A percentile compares a stretch with the other conserved stretches of the same genome.
Evolutionary conservation across 2,797 vertebrate species (phyloP).

Genomic region (Macroramphosus scolopax): DNA sequence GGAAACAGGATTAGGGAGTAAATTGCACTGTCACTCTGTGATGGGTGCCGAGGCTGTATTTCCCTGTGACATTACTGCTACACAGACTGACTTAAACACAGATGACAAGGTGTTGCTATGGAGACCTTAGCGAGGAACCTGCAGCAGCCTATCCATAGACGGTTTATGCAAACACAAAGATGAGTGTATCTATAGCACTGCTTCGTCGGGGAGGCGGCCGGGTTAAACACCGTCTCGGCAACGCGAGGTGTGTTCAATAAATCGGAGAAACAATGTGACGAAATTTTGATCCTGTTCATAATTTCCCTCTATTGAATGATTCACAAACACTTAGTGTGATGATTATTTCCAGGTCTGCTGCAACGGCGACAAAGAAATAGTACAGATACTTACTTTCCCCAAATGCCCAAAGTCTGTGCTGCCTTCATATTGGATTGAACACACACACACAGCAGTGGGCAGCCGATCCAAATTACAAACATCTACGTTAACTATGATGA

Average conservation of each 20-base stretch:
- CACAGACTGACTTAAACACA: constrained; percentile 62
- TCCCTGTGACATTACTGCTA: constrained; percentile 57
- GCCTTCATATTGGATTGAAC: too few species aligned
- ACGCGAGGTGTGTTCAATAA: constrained; percentile 7
- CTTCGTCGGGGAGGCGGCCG: constrained; percentile 29
- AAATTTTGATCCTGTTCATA: constrained; percentile 5
- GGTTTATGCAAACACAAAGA: constrained; percentile 62
- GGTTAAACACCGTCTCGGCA: constrained; percentile 33
- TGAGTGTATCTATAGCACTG: constrained; percentile 37
- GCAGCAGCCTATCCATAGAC: constrained; percentile 51
- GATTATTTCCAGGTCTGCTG: too few species aligned
- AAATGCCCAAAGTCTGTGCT: too few species aligned
- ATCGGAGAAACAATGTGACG: constrained; percentile 18
- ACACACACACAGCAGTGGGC: too few species aligned
- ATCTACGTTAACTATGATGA: too few species aligned
- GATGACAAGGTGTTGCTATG: constrained; percentile 76
- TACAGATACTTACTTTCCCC: too few species aligned
- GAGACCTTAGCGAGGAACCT: constrained; percentile 60
- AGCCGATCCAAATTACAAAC: too few species aligned
- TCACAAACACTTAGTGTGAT: too few species aligned
- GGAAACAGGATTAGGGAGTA: constrained; percentile 65
- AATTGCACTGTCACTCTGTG: constrained; percentile 73
- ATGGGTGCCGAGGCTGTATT: constrained; percentile 62
- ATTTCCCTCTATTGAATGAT: too few species aligned
- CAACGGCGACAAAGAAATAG: too few species aligned